A percentile compares a stretch with the other conserved stretches of the same genome.
These are phyloP conservation scores for Drosophila seguyi DNA, from an alignment of 1,140 invertebrate genomes.

Conservation along the genomic window DNA sequence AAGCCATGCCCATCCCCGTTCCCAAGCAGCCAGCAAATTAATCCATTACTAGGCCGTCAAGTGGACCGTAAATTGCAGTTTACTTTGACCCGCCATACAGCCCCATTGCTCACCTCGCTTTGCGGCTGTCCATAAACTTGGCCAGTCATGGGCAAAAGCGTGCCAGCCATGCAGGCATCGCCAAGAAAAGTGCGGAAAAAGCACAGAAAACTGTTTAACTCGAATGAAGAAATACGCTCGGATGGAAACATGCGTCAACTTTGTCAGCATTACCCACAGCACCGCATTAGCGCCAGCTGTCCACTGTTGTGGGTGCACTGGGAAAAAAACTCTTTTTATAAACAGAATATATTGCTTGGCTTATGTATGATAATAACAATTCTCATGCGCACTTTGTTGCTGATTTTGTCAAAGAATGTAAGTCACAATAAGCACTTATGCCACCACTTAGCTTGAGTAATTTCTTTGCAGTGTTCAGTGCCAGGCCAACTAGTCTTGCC, in stretches of 20 bases:
- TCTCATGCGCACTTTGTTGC: neutral
- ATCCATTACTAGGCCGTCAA: constrained; percentile 67
- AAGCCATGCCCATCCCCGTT: constrained; percentile 1
- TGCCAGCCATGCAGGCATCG: constrained; percentile 20
- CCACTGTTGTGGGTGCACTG: constrained; percentile 18
- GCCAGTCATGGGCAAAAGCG: constrained; percentile 54
- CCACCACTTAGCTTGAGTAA: neutral
- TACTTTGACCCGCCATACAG: constrained; percentile 34
- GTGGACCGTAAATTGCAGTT: constrained; percentile 64
- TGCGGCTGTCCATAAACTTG: constrained; percentile 65
- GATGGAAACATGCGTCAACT: constrained; percentile 51
- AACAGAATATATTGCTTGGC: neutral
- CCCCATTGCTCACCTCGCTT: constrained; percentile 36
- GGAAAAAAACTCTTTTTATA: neutral
- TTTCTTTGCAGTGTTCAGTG: constrained; percentile 11
- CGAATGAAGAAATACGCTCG: constrained; percentile 54
- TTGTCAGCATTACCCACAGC: constrained; percentile 60
- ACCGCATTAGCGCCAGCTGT: constrained; percentile 71
- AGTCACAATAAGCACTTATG: neutral
- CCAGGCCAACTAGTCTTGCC: constrained; percentile 14
- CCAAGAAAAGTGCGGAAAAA: constrained; percentile 29
- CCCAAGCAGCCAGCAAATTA: constrained; percentile 45
- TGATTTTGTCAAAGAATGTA: neutral
- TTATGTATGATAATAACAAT: neutral
- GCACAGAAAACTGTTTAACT: constrained; percentile 28